These are phyloP conservation scores for Trichonephila clavipes DNA, from an alignment of 1,140 invertebrate genomes.

Conservation along the genomic window DNA sequence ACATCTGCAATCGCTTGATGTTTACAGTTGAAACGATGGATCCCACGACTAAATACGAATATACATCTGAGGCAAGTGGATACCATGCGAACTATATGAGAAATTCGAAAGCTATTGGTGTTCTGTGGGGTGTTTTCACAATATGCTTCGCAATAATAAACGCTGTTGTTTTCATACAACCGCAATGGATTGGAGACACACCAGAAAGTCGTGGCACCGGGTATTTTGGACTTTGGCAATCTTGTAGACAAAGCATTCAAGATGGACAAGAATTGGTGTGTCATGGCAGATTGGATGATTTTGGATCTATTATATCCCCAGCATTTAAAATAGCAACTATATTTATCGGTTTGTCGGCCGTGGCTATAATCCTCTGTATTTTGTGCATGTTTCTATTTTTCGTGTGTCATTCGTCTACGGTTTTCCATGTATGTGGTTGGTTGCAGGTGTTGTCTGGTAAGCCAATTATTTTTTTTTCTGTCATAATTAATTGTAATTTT, in stretches of 20 bases:
- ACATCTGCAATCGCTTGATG: slow-evolving; percentile 19
- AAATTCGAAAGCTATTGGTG: slow-evolving; percentile 96
- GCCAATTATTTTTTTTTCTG: slow-evolving; percentile 77
- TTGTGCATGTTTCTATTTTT: slow-evolving; percentile 94
- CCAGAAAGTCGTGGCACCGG: slow-evolving; percentile 91
- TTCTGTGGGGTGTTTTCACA: slow-evolving; percentile 97
- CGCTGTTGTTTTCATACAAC: slow-evolving; percentile 95
- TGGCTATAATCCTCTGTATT: slow-evolving; percentile 91
- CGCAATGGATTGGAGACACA: slow-evolving; percentile 93
- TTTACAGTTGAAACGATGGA: slow-evolving; percentile 49
- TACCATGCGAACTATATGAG: slow-evolving; percentile 95
- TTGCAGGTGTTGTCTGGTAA: slow-evolving; percentile 95
- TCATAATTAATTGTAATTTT: neutral
- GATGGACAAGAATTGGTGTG: slow-evolving; percentile 84
- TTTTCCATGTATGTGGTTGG: slow-evolving; percentile 95
- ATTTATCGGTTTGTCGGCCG: slow-evolving; percentile 91
- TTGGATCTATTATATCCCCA: slow-evolving; percentile 89
- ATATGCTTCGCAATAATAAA: slow-evolving; percentile 98
- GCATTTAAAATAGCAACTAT: slow-evolving; percentile 90
- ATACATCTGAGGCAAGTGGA: slow-evolving; percentile 40
- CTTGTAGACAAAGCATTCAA: slow-evolving; percentile 84
- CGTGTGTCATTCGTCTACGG: slow-evolving; percentile 94
- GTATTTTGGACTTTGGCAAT: slow-evolving; percentile 94
- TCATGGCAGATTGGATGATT: slow-evolving; percentile 90
- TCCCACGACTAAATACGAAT: slow-evolving; percentile 59